Base-by-base conservation (phyloP, 2,113 vertebrate species). In the Crotalus horridus region DNA sequence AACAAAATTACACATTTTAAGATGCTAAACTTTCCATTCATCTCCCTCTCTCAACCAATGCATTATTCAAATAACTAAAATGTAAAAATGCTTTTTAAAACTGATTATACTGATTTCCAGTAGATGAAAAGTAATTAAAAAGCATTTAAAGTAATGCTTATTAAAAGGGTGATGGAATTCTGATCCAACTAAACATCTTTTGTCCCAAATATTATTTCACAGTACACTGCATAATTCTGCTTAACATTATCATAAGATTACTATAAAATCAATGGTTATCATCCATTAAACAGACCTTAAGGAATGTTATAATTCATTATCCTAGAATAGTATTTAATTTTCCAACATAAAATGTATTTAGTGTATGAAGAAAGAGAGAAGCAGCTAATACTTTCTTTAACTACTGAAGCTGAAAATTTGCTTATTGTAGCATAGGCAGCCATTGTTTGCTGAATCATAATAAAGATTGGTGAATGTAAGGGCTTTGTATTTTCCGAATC, bases 201-300 rank as follows among this genome's bases (percentile, higher is more conserved):
- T 94, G 87, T 90, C 95, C 90, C 93, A 53, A 94, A 92, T 95
- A 94, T 93, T 95, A 93, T 85, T 95, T 95, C 87, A 93, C 53
- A 93, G 53, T 90, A 94, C 95, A 92, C 33, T 94, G 58, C 92
- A 24, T 81, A 95, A 46, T 94, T 94, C n/a, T 94, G 85, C 58
- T 94, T 88, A 94, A 95, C 95, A 92, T 51, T 94, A 74, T 33
- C 51, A 89, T 93, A 95, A 94, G 94, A 93, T 94, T 94, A 94
- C 91, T 94, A 94, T 93, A 96, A 96, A 97, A 95, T 95, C 94
- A 95, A 93, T 93, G 95, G 94, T 95, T 33, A 3, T 51, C 48
- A 87, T 89, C 53, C 69, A 56, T 91, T 95, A 91, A 95, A 95
- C 64, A 92, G 46, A 92, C 81, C 92, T 0, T 89, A 23, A 91